Conservation (phyloP, 2,797 vertebrate species). For the Scarus forsteni region DNA sequence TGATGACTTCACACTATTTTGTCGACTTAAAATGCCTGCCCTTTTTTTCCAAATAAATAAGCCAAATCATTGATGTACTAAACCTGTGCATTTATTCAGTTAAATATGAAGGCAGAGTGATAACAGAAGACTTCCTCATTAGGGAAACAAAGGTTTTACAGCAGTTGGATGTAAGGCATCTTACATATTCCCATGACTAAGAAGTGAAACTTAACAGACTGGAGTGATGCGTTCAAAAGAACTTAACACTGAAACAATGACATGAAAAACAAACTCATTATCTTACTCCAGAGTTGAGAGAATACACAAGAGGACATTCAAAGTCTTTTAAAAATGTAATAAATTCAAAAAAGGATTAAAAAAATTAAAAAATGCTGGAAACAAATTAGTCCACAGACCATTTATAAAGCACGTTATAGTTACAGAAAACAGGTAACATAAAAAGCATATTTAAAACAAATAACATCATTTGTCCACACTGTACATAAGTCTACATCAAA, state of each 20-base stretch:
- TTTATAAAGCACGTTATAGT: slow-evolving; percentile 51
- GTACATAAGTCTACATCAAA: slow-evolving; percentile 64
- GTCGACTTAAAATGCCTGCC: too few species aligned
- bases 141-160: slow-evolving; percentile 42
- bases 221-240: slow-evolving; percentile 38
- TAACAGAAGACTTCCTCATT: slow-evolving; percentile 53
- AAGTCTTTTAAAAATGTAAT: slow-evolving; percentile 69
- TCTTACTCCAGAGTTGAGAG: slow-evolving; percentile 55
- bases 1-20: too few species aligned
- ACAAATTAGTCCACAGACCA: slow-evolving; percentile 61
- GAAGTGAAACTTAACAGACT: slow-evolving; percentile 39
- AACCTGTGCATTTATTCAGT: slow-evolving; percentile 74
- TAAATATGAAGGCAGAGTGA: slow-evolving; percentile 56
- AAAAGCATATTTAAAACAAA: slow-evolving; percentile 74
- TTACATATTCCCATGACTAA: slow-evolving; percentile 35
- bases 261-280: slow-evolving; percentile 55
- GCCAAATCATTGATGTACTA: slow-evolving; percentile 42
- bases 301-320: slow-evolving; percentile 72
- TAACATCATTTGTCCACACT: slow-evolving; percentile 60
- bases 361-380: slow-evolving; percentile 63
- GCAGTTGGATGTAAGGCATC: slow-evolving; percentile 30
- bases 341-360: slow-evolving; percentile 58
- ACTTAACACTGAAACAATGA: slow-evolving; percentile 39
- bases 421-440: slow-evolving; percentile 65
- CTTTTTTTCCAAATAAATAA: slow-evolving; percentile 1